These are phyloP conservation scores for Hymenopus coronatus DNA, from an alignment of 2,888 invertebrate genomes.

Conservation along the genomic window DNA sequence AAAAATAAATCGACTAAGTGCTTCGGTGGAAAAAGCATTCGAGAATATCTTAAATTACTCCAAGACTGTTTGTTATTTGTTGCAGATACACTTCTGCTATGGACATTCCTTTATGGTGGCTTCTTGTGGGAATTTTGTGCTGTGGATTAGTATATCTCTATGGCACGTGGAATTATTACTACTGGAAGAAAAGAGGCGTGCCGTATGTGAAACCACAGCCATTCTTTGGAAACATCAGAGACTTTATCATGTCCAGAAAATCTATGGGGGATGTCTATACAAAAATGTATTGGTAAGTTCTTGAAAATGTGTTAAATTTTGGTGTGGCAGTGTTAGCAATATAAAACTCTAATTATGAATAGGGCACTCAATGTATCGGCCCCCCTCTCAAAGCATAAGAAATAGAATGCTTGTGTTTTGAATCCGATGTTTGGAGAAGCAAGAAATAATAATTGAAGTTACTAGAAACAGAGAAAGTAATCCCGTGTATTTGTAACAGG, in stretches of 20 bases:
- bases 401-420: no score
- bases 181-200: slow-evolving; percentile 32
- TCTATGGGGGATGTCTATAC: slow-evolving; percentile 29
- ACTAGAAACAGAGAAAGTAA: not conserved
- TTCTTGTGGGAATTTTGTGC: not conserved
- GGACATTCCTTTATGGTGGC: not conserved
- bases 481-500: slow-evolving; percentile 35
- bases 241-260: slow-evolving; percentile 37
- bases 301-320: no score
- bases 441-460: no score
- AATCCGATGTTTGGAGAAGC: no score
- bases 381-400: no score
- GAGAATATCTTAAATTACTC: no score
- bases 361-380: no score
- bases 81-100: not conserved
- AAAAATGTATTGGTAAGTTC: slow-evolving; percentile 42
- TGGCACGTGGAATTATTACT: not conserved
- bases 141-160: not conserved
- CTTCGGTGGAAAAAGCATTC: no score
- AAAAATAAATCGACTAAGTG: no score
- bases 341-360: no score
- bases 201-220: slow-evolving; percentile 22
- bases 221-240: slow-evolving; percentile 37
- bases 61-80: no score
- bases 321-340: no score